phyloP scores from a whole-genome alignment of 2,888 invertebrate species.

The Acleris laterana region DNA sequence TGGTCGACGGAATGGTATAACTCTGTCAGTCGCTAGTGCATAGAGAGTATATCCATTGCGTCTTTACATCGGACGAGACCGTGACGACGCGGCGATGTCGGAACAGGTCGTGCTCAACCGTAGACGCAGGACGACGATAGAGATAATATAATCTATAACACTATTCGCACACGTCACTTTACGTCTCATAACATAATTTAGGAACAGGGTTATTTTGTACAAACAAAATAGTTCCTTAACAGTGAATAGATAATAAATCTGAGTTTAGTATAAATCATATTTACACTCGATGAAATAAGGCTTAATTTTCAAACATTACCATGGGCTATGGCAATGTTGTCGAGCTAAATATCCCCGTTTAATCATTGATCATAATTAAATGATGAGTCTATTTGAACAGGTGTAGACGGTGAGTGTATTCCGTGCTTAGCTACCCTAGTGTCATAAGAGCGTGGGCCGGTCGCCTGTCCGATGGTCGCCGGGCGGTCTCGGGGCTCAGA shows the following conservation, averaged over 20 bases:
- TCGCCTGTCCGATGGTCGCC: neutral
- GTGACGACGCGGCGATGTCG: conserved; percentile 4
- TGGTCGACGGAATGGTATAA: conserved; percentile 30
- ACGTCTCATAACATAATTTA: neutral
- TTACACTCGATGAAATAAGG: too few species aligned
- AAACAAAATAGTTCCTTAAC: too few species aligned
- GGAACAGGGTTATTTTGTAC: too few species aligned
- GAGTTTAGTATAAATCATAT: too few species aligned
- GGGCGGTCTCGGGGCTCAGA: conserved; percentile 44
- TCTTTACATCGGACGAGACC: conserved; percentile 28
- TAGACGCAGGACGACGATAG: conserved; percentile 15
- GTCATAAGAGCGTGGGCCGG: neutral
- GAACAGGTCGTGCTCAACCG: neutral
- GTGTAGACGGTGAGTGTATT: neutral
- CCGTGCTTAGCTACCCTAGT: neutral
- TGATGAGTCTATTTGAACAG: too few species aligned
- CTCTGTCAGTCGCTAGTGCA: conserved; percentile 50
- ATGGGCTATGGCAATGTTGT: too few species aligned
- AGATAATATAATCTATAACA: conserved; percentile 10
- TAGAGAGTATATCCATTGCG: conserved; percentile 42
- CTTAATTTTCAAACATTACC: too few species aligned
- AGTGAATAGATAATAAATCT: too few species aligned
- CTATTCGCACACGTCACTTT: conserved; percentile 13
- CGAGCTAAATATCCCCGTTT: too few species aligned
- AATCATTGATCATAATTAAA: too few species aligned